Evolutionary conservation across 2,888 invertebrate species (phyloP).

Genomic region (Uloborus plumipes): DNA sequence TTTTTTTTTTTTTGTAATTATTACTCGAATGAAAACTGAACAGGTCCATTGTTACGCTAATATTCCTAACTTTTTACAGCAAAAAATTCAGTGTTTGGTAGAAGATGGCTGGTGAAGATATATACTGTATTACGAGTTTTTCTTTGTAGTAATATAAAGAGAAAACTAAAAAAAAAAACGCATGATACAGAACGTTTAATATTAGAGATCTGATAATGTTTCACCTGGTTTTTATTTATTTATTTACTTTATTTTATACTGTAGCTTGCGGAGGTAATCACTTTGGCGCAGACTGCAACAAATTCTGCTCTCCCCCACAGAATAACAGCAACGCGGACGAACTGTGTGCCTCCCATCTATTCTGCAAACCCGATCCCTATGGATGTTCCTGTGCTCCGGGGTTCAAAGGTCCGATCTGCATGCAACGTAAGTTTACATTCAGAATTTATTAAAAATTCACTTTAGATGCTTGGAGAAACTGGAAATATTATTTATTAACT

Average conservation of each 20-base stretch:
- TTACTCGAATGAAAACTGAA: no score
- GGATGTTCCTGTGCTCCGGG: slow-evolving; percentile 66
- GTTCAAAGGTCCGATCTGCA: slow-evolving; percentile 62
- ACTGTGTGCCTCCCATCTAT: slow-evolving; percentile 57
- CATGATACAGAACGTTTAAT: no score
- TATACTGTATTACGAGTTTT: no score
- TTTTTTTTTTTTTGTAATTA: no score
- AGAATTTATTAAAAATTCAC: background rate
- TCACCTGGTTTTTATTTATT: background rate
- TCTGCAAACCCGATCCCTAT: slow-evolving; percentile 66
- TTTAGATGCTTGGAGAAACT: background rate
- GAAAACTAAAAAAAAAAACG: no score
- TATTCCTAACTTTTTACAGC: no score
- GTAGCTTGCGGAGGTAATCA: slow-evolving; percentile 65
- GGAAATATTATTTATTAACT: no score
- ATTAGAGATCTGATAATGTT: no score
- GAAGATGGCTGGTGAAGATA: no score
- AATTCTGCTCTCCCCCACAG: slow-evolving; percentile 57
- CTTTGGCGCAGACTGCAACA: slow-evolving; percentile 62
- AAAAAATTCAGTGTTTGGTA: no score
- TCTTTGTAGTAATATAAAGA: no score
- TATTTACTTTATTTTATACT: background rate
- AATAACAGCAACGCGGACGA: slow-evolving; percentile 54
- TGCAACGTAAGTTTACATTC: slow-evolving; percentile 49
- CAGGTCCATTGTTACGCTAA: no score